These are phyloP conservation scores for Leuciscus idus DNA, from an alignment of 2,113 vertebrate species.

Conservation along the genomic window DNA sequence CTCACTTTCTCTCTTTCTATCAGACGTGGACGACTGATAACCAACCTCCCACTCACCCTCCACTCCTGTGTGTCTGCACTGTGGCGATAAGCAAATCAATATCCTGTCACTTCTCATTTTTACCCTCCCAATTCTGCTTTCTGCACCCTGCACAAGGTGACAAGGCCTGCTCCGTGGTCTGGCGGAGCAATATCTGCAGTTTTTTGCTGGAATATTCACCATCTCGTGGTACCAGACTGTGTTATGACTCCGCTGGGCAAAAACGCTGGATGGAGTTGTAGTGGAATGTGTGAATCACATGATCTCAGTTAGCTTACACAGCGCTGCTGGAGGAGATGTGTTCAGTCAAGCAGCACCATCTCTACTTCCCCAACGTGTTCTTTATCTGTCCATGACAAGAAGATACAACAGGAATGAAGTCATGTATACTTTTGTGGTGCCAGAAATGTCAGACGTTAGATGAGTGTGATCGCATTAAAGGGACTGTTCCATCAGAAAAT, in stretches of 20 bases:
- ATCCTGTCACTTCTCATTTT: slow-evolving; percentile 85
- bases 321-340: slow-evolving; percentile 31
- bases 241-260: slow-evolving; percentile 40
- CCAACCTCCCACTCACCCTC: slow-evolving; percentile 74
- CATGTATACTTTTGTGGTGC: slow-evolving; percentile 15
- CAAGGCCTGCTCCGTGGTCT: slow-evolving; percentile 71
- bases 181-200: slow-evolving; percentile 67
- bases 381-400: slow-evolving; percentile 13
- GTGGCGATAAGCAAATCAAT: slow-evolving; percentile 85
- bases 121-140: slow-evolving; percentile 78
- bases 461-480: neutral
- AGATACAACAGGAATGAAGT: slow-evolving; percentile 21
- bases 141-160: slow-evolving; percentile 80
- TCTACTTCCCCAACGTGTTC: slow-evolving; percentile 19
- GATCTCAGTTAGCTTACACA: slow-evolving; percentile 44
- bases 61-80: slow-evolving; percentile 80
- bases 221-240: slow-evolving; percentile 50
- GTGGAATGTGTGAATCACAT: slow-evolving; percentile 40
- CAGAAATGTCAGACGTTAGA: neutral
- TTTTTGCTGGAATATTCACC: slow-evolving; percentile 64
- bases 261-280: slow-evolving; percentile 49
- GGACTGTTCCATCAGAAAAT: neutral
- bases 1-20: slow-evolving; percentile 70
- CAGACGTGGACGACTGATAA: slow-evolving; percentile 78
- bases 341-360: slow-evolving; percentile 31